Evolutionary conservation across 2,888 invertebrate species (phyloP).

Genomic region (Pocota personata): DNA sequence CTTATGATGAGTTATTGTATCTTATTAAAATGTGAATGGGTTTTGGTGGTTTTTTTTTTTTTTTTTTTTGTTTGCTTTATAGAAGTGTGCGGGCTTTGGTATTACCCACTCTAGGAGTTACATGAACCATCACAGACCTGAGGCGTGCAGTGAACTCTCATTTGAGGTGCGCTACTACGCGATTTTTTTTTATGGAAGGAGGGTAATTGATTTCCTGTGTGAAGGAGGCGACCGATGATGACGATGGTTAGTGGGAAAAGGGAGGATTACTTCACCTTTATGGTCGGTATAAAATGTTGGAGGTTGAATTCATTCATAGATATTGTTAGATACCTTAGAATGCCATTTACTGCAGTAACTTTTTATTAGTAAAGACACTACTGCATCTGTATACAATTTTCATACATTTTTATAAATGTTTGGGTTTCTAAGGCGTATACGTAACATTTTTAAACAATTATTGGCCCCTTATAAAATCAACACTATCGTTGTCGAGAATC

Average conservation of each 20-base stretch:
- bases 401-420: not conserved
- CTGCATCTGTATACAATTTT: too few relatives aligned
- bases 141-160: slow-evolving; percentile 46
- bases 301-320: slow-evolving; percentile 7
- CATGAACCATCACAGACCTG: not conserved
- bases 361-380: not conserved
- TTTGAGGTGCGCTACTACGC: slow-evolving; percentile 26
- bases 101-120: slow-evolving; percentile 15
- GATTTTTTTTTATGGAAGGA: not conserved
- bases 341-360: not conserved
- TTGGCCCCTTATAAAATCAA: too few relatives aligned
- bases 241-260: not conserved
- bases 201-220: slow-evolving; percentile 39
- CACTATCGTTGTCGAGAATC: too few relatives aligned
- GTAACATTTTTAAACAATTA: slow-evolving; percentile 40
- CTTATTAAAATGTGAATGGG: slow-evolving; percentile 59
- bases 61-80: slow-evolving; percentile 21
- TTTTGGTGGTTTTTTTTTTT: slow-evolving; percentile 22
- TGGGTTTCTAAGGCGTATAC: slow-evolving; percentile 19
- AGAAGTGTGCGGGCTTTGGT: slow-evolving; percentile 34
- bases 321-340: not conserved
- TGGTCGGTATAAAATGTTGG: not conserved
- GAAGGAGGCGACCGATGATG: slow-evolving; percentile 2
- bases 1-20: slow-evolving; percentile 60
- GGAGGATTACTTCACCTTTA: slow-evolving; percentile 11